Evolutionary conservation across 2,888 invertebrate species (phyloP), one percentile per base, ranked within the genome.

Genomic region (Heliconius sara): DNA sequence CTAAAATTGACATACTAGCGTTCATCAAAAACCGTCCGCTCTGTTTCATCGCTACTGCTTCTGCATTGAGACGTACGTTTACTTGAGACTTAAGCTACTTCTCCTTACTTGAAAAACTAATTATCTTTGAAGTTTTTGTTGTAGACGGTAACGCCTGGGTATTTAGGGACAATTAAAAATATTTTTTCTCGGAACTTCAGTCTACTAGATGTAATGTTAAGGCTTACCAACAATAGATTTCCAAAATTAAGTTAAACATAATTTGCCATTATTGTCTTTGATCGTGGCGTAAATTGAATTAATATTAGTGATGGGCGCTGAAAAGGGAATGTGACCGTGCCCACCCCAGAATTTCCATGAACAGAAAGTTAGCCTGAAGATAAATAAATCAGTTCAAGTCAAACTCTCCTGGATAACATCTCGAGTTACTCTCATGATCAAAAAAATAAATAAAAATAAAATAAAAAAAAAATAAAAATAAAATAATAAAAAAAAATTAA

Each of bases 1-100:
- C 73, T 60, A 39, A 75, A 78, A 71, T 70, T 70, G 52, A 68
- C 16, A 85, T 80, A 76, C 43, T 57, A 39, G 25, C 66, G 66
- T 66, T 43, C 39, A 39, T 34, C 78, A 73, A 39, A 60, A 25
- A 73, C 39, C 73, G 43, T 73, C 34, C 13, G 12, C 16, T 57
- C 22, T 34, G n/a, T 34, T 60, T 9, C 60, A 73, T 34, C 16
- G 9, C 19, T 30, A 52, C 6, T 30, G 34, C 9, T 27, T n/a
- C n/a, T 70, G 27, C 47, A 25, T 73, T 39, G 60, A 60, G n/a
- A 25, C n/a, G 60, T 39, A 16, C 13, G 1, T 10, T 47, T 70
- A 70, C 19, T 73, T 25, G 60, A 25, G 16, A 25, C n/a, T 60
- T 60, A 16, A 13, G 39, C 39, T 39, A 10, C 39, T 39, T 39